Base-by-base conservation (phyloP, 1,140 invertebrate species). In the Contarinia nasturtii region DNA sequence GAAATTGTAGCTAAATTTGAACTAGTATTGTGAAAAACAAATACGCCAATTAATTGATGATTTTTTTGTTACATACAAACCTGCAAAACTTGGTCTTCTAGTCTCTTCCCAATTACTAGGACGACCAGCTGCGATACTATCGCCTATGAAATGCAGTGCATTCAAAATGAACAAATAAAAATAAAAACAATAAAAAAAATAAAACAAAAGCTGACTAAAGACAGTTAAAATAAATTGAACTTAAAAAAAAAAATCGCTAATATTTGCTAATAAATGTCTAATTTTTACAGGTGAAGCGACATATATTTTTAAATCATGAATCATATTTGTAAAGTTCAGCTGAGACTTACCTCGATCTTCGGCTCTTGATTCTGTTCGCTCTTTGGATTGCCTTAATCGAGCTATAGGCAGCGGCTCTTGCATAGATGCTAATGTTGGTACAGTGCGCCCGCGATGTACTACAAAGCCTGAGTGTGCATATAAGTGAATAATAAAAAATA, bases 41-140 rank as follows among this genome's bases (percentile, higher is more conserved):
- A 20, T 18, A 19, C 14, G 41, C 7, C 38, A 38, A 7, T 7
- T 15, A 27, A 3, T 27, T 27, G 27, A 27, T 53, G 49, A 27
- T 5, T 10, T 3, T 10, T 27, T 3, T 3, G 27, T 27, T 27
- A 27, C 10, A 27, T 27, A 27, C 27, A 27, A 60, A 43, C 82
- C 86, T 38, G 83, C 84, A 61, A 80, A 86, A 54, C 77, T 80
- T n/a, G 66, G 67, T 59, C 77, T 70, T 54, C 77, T 73, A 52
- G 71, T 67, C 48, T 82, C 79, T 63, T 80, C 79, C 81, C 81
- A 86, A 65, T 85, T 82, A 55, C 82, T 86, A 36, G 85, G 86
- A 59, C 79, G 76, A 46, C 85, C 85, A 55, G 85, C 84, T 52
- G 80, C 75, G 58, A 72, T 58, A 66, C 66, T 69, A 66, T 74